These are phyloP conservation scores for Mesembrinibis cayennensis DNA, from an alignment of 2,113 vertebrate genomes.

Conservation along the genomic window DNA sequence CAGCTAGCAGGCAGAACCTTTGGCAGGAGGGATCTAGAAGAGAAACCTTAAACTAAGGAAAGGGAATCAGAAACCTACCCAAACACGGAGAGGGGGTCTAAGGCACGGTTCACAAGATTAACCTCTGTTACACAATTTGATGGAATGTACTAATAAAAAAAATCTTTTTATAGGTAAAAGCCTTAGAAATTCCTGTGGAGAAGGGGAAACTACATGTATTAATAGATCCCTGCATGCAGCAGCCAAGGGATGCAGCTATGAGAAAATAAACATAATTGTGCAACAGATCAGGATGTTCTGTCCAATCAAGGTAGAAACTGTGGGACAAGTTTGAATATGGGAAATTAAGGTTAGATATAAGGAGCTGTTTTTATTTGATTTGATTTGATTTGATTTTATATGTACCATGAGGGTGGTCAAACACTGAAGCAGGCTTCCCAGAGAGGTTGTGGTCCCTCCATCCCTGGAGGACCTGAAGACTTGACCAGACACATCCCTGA, in stretches of 20 bases:
- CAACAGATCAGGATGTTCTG: not conserved
- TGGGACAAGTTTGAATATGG: not conserved
- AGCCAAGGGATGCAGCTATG: not conserved
- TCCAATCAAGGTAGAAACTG: not conserved
- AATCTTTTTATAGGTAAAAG: not conserved
- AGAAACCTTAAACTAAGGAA: not conserved
- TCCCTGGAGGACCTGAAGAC: not conserved
- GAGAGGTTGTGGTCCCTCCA: fast-evolving
- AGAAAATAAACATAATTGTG: not conserved
- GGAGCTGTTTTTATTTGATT: fast-evolving
- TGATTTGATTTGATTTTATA: not conserved
- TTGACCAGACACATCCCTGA: not conserved
- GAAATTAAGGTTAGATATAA: not conserved
- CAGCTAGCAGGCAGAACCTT: not conserved
- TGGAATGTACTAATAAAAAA: not conserved
- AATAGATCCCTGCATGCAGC: not conserved
- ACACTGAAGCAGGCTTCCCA: not conserved
- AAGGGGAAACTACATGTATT: not conserved
- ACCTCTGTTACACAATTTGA: not conserved
- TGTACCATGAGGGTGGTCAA: not conserved
- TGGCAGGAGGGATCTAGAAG: not conserved
- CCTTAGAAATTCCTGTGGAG: not conserved
- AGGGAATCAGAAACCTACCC: not conserved
- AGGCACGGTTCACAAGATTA: not conserved
- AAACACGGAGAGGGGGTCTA: fast-evolving